Conservation (phyloP, 2,113 vertebrate species). For the Equus przewalskii region DNA sequence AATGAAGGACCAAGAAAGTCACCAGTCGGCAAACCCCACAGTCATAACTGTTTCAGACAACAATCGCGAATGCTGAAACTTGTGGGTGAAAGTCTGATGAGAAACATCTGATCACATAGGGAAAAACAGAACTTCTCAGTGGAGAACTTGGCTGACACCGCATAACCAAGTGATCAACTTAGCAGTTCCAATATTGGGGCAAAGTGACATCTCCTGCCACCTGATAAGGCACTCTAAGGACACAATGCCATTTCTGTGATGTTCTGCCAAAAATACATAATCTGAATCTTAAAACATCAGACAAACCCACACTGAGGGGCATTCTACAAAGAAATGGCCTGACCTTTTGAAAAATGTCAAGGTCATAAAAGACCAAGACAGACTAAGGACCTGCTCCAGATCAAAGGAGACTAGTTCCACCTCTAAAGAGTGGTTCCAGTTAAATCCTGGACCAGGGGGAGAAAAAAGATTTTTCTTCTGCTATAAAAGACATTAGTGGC, state of each 20-base stretch:
- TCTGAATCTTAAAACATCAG: neutral
- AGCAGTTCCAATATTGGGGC: neutral
- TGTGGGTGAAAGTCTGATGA: neutral
- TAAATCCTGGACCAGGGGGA: neutral
- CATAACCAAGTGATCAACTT: neutral
- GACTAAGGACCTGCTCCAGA: neutral
- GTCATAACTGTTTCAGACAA: neutral
- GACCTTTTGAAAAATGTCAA: slow-evolving; percentile 53
- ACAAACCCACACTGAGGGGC: neutral
- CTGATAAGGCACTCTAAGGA: neutral
- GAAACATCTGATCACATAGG: neutral
- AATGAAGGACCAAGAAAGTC: neutral
- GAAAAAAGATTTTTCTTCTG: neutral
- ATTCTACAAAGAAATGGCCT: neutral
- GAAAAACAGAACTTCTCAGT: neutral
- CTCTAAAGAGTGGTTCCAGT: neutral
- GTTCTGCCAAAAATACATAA: neutral
- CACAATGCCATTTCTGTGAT: neutral
- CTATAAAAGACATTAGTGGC: neutral
- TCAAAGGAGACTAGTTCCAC: neutral
- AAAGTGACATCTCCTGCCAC: neutral
- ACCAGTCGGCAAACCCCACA: neutral
- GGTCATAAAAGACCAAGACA: slow-evolving; percentile 28
- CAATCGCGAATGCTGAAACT: neutral
- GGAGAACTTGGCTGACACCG: neutral